phyloP scores from a whole-genome alignment of 2,113 vertebrate species.

The Dunckerocampus dactyliophorus region DNA sequence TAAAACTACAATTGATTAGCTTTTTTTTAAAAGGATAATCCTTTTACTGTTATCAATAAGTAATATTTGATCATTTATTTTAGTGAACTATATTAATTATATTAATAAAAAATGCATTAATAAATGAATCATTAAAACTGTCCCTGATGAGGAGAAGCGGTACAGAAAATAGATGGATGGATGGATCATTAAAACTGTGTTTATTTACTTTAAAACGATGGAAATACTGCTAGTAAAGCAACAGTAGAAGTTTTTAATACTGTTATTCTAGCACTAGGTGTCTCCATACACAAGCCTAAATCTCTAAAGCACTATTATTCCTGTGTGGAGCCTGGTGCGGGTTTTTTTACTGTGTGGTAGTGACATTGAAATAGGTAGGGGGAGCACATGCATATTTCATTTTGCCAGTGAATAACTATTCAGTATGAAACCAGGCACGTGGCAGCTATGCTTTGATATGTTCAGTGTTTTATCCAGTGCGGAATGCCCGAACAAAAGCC shows the following conservation, averaged over 20 bases:
- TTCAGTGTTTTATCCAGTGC: constrained; percentile 56
- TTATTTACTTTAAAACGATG: too few relatives aligned
- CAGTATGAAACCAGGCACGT: constrained; percentile 45
- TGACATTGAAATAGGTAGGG: constrained; percentile 1
- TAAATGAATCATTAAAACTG: too few relatives aligned
- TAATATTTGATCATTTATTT: too few relatives aligned
- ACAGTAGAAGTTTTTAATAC: neutral
- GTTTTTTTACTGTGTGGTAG: neutral
- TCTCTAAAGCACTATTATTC: neutral
- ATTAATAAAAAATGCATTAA: too few relatives aligned
- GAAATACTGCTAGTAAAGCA: too few relatives aligned
- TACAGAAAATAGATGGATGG: too few relatives aligned
- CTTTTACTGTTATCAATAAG: too few relatives aligned
- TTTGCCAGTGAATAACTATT: constrained; percentile 59
- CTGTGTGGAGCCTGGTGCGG: neutral
- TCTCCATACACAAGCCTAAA: constrained; percentile 59
- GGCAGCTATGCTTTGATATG: constrained; percentile 45
- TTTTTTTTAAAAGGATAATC: too few relatives aligned
- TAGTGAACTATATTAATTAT: too few relatives aligned
- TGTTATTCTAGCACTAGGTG: constrained; percentile 50
- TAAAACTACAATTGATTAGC: too few relatives aligned
- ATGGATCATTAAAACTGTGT: too few relatives aligned
- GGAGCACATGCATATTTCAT: constrained; percentile 46
- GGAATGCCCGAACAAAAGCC: constrained; percentile 14
- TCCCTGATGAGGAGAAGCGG: too few relatives aligned